Evolutionary conservation across 1,140 invertebrate species (phyloP).

Genomic region (Nautilus pompilius): DNA sequence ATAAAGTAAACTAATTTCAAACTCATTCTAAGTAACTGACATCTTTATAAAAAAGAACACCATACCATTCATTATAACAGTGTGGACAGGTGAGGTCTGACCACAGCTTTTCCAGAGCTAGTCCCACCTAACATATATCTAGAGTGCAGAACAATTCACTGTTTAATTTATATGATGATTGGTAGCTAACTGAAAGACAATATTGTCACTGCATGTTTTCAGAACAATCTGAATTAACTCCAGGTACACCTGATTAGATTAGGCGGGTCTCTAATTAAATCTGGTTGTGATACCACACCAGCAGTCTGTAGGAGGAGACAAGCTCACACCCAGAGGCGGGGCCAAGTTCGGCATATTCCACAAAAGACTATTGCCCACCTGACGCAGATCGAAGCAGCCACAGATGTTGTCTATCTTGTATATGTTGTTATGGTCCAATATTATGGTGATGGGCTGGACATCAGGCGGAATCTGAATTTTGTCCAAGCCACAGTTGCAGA

Average conservation of each 20-base stretch:
- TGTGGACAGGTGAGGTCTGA: background rate
- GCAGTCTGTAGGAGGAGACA: too few species aligned
- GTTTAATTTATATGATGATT: too few species aligned
- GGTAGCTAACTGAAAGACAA: too few species aligned
- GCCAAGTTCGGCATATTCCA: too few species aligned
- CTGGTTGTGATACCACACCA: too few species aligned
- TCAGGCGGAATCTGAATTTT: conserved; percentile 52
- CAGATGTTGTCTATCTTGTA: conserved; percentile 84
- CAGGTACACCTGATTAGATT: too few species aligned
- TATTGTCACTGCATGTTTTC: too few species aligned
- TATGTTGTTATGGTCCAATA: conserved; percentile 82
- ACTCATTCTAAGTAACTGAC: background rate
- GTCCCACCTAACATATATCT: background rate
- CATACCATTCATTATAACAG: background rate
- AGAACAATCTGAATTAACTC: too few species aligned
- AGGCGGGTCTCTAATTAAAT: too few species aligned
- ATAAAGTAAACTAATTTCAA: background rate
- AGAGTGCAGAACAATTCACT: background rate
- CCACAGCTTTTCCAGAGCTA: background rate
- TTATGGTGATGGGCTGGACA: conserved; percentile 67
- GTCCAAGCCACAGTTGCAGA: conserved; percentile 53
- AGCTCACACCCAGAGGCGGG: too few species aligned
- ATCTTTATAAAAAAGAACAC: background rate
- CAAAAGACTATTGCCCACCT: conserved; percentile 59
- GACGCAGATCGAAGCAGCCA: conserved; percentile 73